Conservation (phyloP, 2,888 invertebrate genomes). For the Lasius platythorax region DNA sequence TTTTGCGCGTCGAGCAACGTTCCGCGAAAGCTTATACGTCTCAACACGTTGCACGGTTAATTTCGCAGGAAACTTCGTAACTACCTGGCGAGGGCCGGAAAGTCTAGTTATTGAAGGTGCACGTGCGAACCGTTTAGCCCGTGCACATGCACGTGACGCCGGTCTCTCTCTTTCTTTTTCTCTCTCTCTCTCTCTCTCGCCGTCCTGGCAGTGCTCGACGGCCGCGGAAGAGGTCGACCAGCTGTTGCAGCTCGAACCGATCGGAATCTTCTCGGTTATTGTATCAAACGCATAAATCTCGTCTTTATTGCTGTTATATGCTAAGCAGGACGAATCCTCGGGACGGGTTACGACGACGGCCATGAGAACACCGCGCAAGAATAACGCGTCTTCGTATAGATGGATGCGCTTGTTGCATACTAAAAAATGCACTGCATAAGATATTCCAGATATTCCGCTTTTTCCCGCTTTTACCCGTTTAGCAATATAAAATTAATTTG, state of each 20-base stretch:
- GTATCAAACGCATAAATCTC: slow-evolving; percentile 78
- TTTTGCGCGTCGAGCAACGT: slow-evolving; percentile 17
- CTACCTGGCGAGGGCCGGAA: slow-evolving; percentile 52
- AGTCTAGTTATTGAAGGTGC: slow-evolving; percentile 59
- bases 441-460: slow-evolving; percentile 9
- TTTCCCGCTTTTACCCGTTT: not conserved
- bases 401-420: slow-evolving; percentile 57
- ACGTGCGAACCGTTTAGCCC: slow-evolving; percentile 60
- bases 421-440: slow-evolving; percentile 7
- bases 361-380: slow-evolving; percentile 57
- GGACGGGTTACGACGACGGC: slow-evolving; percentile 44
- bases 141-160: slow-evolving; percentile 52
- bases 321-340: slow-evolving; percentile 75
- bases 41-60: slow-evolving; percentile 50
- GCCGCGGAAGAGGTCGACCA: slow-evolving; percentile 49
- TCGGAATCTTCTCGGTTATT: slow-evolving; percentile 70
- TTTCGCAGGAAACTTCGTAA: slow-evolving; percentile 56
- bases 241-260: slow-evolving; percentile 63
- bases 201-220: not conserved
- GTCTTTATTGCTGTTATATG: slow-evolving; percentile 80
- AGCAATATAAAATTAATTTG: not conserved
- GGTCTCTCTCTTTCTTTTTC: not conserved
- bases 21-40: slow-evolving; percentile 32
- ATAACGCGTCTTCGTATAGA: slow-evolving; percentile 65
- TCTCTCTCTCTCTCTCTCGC: not conserved